These are phyloP conservation scores for Clitarchus hookeri DNA, from an alignment of 2,888 invertebrate genomes.

Conservation along the genomic window DNA sequence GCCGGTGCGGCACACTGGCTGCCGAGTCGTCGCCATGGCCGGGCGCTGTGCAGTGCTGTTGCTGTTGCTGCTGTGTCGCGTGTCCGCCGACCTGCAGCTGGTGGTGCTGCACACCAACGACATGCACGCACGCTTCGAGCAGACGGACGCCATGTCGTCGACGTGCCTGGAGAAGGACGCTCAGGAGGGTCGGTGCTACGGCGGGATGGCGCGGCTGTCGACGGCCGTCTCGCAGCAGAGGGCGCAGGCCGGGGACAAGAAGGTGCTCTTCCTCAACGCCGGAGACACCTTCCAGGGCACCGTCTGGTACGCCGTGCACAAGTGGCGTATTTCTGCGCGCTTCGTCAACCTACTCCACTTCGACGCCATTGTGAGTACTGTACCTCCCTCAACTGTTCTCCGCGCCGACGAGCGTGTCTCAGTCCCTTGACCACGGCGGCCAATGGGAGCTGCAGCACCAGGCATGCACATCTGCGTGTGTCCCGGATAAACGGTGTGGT, in stretches of 20 bases:
- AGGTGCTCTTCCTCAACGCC: slow-evolving; percentile 83
- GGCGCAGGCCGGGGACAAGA: slow-evolving; percentile 60
- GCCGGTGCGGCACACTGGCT: neutral
- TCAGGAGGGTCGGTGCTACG: slow-evolving; percentile 69
- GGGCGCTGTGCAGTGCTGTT: neutral
- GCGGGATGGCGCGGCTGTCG: slow-evolving; percentile 77
- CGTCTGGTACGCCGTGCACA: slow-evolving; percentile 82
- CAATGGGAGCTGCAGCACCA: no score
- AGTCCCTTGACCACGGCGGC: no score
- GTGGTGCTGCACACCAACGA: slow-evolving; percentile 89
- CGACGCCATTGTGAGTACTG: slow-evolving; percentile 77
- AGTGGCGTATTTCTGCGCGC: slow-evolving; percentile 76
- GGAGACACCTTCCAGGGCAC: slow-evolving; percentile 93
- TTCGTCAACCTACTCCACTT: slow-evolving; percentile 81
- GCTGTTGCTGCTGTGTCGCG: neutral
- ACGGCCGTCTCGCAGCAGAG: slow-evolving; percentile 65
- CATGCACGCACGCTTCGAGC: slow-evolving; percentile 83
- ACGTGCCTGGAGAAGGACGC: slow-evolving; percentile 52
- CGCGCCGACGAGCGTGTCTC: no score
- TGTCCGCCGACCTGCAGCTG: slow-evolving; percentile 59
- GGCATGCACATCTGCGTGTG: no score
- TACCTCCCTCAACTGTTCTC: no score
- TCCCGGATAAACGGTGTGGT: no score
- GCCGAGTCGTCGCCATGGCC: neutral
- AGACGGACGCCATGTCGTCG: slow-evolving; percentile 73